Evolutionary conservation across 2,797 vertebrate genomes (phyloP).

Genomic region (Erpetoichthys calabaricus): DNA sequence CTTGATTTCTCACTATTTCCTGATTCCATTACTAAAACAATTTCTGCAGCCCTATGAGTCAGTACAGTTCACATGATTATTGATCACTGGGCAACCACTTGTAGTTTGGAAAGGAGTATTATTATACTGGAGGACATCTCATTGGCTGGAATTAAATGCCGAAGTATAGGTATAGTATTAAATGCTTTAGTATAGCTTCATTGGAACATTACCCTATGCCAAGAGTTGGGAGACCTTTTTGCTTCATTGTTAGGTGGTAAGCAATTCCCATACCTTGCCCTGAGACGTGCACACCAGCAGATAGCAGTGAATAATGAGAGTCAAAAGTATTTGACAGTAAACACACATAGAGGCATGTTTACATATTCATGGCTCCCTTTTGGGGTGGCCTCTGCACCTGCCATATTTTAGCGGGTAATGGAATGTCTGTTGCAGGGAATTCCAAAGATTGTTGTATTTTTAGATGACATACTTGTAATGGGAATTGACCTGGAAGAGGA

Average conservation of each 20-base stretch:
- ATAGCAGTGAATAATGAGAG: neutral
- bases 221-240: neutral
- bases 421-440: neutral
- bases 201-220: neutral
- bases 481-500: neutral
- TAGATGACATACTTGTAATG: neutral
- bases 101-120: too few relatives aligned
- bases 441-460: neutral
- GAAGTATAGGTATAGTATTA: too few relatives aligned
- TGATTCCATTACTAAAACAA: too few relatives aligned
- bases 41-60: too few relatives aligned
- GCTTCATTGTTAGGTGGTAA: neutral
- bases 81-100: too few relatives aligned
- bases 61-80: too few relatives aligned
- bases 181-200: too few relatives aligned
- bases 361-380: neutral
- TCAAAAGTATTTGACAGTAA: slow-evolving; percentile 1
- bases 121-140: too few relatives aligned
- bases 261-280: neutral
- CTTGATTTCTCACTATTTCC: too few relatives aligned
- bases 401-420: neutral
- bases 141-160: too few relatives aligned
- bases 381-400: neutral
- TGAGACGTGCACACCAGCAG: neutral
- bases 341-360: neutral